Percentiles rank a stretch among this genome's conserved stretches.
Conservation (phyloP, 2,797 vertebrate genomes). For the Sebastes variabilis region DNA sequence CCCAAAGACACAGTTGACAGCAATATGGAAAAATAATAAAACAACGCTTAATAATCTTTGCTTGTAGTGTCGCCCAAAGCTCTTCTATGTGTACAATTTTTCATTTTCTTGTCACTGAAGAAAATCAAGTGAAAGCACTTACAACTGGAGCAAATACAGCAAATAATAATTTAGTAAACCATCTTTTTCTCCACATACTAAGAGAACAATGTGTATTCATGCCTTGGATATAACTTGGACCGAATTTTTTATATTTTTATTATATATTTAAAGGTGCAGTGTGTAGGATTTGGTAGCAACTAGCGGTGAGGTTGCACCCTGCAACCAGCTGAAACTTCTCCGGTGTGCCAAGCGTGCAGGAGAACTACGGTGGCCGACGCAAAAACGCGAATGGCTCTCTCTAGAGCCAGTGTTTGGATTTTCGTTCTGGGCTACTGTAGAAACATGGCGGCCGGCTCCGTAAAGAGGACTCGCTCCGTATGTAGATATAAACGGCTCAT, state of each 20-base stretch:
- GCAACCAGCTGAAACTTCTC: no score
- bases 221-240: background rate
- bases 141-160: background rate
- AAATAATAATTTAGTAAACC: background rate
- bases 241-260: background rate
- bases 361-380: no score
- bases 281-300: no score
- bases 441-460: no score
- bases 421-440: no score
- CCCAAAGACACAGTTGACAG: slow-evolving; percentile 19
- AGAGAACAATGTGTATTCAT: background rate
- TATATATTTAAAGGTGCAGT: no score
- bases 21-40: slow-evolving; percentile 13
- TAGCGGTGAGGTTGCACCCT: no score
- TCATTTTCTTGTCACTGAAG: background rate
- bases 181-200: background rate
- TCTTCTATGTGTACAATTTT: background rate
- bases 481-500: no score
- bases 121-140: background rate
- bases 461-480: no score
- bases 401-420: no score
- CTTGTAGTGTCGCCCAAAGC: background rate
- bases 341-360: no score
- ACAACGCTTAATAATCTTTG: background rate
- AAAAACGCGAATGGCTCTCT: no score